These are phyloP conservation scores for Otocyon megalotis DNA, from an alignment of 2,113 vertebrate genomes.

Conservation along the genomic window DNA sequence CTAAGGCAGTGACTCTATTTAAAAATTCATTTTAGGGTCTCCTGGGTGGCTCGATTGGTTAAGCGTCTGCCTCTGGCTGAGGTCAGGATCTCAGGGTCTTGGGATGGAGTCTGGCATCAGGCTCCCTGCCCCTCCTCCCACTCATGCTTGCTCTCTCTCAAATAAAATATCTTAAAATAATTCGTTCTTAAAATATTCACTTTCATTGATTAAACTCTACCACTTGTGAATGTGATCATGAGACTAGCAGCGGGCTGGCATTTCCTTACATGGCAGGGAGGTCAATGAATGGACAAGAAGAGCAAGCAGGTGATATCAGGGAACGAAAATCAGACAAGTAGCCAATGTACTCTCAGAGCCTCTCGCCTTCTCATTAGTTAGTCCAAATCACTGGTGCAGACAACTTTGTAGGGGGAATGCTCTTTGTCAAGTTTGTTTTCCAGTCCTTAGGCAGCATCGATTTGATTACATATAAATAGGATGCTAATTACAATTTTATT, in stretches of 20 bases:
- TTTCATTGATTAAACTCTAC: background rate
- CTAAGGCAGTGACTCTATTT: background rate
- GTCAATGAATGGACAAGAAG: background rate
- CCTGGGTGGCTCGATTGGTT: background rate
- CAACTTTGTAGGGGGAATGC: background rate
- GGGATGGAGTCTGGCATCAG: accelerated
- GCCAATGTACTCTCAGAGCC: background rate
- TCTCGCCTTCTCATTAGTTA: background rate
- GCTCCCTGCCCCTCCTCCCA: background rate
- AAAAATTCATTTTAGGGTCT: background rate
- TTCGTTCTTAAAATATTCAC: background rate
- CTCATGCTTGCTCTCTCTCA: background rate
- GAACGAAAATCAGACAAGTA: background rate
- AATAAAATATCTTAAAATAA: background rate
- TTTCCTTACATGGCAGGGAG: background rate
- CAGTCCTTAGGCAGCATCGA: background rate
- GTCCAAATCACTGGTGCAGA: background rate
- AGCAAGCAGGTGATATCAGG: background rate
- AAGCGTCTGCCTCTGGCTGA: background rate
- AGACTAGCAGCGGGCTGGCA: background rate
- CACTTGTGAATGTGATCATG: background rate
- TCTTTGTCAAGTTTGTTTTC: background rate
- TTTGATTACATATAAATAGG: conserved; percentile 19
- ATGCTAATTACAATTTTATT: background rate
- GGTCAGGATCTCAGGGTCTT: background rate